These are phyloP conservation scores for Cryptophagus acutangulus DNA, from an alignment of 2,888 invertebrate genomes.

Conservation along the genomic window DNA sequence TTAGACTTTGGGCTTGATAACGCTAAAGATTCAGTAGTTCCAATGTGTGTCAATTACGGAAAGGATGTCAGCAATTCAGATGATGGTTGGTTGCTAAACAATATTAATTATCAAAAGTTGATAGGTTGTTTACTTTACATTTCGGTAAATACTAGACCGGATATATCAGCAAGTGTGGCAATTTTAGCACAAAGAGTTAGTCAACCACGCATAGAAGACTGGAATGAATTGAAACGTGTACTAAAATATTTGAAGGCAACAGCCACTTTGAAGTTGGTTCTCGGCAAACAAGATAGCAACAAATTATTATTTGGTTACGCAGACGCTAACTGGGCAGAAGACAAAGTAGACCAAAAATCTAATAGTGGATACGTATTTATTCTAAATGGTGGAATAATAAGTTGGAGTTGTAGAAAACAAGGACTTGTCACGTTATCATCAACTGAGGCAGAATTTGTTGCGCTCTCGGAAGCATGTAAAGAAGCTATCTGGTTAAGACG, in stretches of 20 bases:
- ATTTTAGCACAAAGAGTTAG: conserved; percentile 11
- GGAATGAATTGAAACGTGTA: conserved; percentile 7
- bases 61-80: too few species aligned
- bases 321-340: not conserved
- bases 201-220: conserved; percentile 8
- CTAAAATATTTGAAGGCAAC: conserved; percentile 11
- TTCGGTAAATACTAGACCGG: conserved; percentile 13
- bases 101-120: too few species aligned
- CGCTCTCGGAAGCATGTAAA: not conserved
- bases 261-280: not conserved
- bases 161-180: conserved; percentile 13
- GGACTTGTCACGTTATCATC: not conserved
- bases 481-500: conserved; percentile 1
- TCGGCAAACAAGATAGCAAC: not conserved
- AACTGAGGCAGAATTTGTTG: not conserved
- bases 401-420: conserved; percentile 1
- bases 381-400: not conserved
- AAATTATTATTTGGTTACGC: not conserved
- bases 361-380: not conserved
- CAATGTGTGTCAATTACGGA: too few species aligned
- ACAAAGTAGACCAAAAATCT: not conserved
- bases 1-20: too few species aligned
- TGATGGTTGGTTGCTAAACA: too few species aligned
- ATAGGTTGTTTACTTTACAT: too few species aligned
- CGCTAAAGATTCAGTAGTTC: too few species aligned